Base-by-base conservation (phyloP, 2,797 vertebrate genomes). In the Schizopygopsis malacanthus region DNA sequence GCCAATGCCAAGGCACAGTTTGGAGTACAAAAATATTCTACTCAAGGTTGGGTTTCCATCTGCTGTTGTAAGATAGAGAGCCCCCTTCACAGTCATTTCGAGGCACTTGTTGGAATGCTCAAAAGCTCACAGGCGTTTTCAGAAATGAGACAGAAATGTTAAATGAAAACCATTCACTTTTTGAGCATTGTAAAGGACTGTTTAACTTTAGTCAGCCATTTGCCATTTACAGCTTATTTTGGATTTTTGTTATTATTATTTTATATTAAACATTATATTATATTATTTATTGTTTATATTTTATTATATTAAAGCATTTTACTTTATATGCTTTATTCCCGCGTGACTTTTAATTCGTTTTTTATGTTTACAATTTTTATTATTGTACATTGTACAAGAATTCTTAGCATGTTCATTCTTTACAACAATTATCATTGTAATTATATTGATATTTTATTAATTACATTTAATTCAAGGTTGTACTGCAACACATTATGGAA, bases 31-130 rank as follows among this genome's bases (percentile, higher is more conserved):
- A n/a, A n/a, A n/a, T n/a, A n/a, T n/a, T n/a, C n/a, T n/a, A n/a
- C n/a, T n/a, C n/a, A n/a, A 80, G 63, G 61, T 75, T 78, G 81
- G 39, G 37, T 85, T 79, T 85, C 61, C 28, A 56, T 86, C 82
- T 88, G 82, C 75, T 86, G 52, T 18, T 47, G 75, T 37, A 86
- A 87, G 85, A 88, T 89, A 89, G 81, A 84, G 59, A 78, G 25
- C 33, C 47, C 33, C 63, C 25, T 37, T 25, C 25, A 13, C 63
- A 70, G 65, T 82, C 81, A 63, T 87, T n/a, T 39, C 56, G 7
- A 70, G 65, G 77, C 69, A 84, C 86, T 86, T 69, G 71, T 79
- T 73, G 72, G 59, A 82, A 72, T 69, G 72, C 50, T 85, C 39
- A 56, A 82, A 82, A 84, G 73, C 81, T 67, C 41, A 33, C 85